Conservation (phyloP, 2,888 invertebrate species). For the Zeuzera pyrina region DNA sequence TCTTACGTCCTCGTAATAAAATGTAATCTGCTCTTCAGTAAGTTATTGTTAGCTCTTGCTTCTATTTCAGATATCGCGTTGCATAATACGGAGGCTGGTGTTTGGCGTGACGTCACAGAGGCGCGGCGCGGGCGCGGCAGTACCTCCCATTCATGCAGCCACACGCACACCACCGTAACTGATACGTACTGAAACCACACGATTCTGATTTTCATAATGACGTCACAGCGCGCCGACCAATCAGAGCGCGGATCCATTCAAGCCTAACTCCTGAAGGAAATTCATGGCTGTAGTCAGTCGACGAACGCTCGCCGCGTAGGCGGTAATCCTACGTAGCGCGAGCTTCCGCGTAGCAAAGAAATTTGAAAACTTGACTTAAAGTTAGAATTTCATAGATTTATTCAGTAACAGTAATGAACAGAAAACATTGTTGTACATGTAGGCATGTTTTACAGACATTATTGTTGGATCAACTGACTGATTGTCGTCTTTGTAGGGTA, state of each 20-base stretch:
- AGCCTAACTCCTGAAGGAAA: slow-evolving; percentile 72
- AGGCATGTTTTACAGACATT: slow-evolving; percentile 7
- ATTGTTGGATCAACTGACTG: no score
- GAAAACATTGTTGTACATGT: neutral
- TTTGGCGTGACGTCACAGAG: slow-evolving; percentile 51
- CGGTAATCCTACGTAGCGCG: slow-evolving; percentile 20
- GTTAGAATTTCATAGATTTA: neutral
- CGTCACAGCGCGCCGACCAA: slow-evolving; percentile 78
- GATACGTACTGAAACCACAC: slow-evolving; percentile 64
- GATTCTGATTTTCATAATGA: slow-evolving; percentile 77
- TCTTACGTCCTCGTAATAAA: no score
- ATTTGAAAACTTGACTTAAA: slow-evolving; percentile 1
- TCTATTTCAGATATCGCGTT: slow-evolving; percentile 41
- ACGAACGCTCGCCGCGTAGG: slow-evolving; percentile 42
- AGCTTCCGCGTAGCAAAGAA: slow-evolving; percentile 10
- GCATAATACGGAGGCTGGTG: slow-evolving; percentile 48
- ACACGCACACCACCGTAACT: slow-evolving; percentile 36
- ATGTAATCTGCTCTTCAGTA: no score
- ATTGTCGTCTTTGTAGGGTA: no score
- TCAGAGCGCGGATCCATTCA: slow-evolving; percentile 78
- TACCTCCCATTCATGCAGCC: slow-evolving; percentile 50
- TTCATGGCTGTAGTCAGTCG: slow-evolving; percentile 64
- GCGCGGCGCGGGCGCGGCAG: slow-evolving; percentile 60
- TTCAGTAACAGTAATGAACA: neutral
- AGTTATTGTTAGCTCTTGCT: no score